These are phyloP conservation scores for Schlechtendalia chinensis DNA, from an alignment of 1,140 invertebrate genomes.

Conservation along the genomic window DNA sequence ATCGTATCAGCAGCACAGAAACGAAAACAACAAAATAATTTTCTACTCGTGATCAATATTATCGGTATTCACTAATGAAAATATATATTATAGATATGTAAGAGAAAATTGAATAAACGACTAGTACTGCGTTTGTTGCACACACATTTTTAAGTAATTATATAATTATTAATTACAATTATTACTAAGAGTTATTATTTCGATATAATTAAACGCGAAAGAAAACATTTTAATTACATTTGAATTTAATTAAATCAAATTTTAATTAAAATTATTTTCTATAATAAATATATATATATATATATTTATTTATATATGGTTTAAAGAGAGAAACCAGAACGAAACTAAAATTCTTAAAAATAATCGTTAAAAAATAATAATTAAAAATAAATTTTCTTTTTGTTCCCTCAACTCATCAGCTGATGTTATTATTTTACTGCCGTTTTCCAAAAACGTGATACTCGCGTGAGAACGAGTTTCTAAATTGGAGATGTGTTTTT, in stretches of 20 bases:
- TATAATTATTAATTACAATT: background rate
- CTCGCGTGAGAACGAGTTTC: too few species aligned
- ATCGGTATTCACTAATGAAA: background rate
- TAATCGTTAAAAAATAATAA: too few species aligned
- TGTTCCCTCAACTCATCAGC: too few species aligned
- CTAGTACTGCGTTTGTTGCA: background rate
- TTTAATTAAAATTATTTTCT: constrained; percentile 1
- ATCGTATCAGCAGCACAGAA: background rate
- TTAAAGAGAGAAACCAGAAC: background rate
- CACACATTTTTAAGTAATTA: background rate
- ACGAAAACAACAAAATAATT: background rate
- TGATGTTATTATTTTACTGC: too few species aligned
- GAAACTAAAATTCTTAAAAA: background rate
- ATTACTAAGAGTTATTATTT: background rate
- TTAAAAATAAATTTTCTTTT: too few species aligned
- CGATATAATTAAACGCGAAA: background rate
- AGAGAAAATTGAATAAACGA: background rate
- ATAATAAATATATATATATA: background rate
- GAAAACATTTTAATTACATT: constrained; percentile 12
- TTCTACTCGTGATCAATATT: background rate
- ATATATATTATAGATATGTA: background rate
- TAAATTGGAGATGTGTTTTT: too few species aligned
- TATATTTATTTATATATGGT: too few species aligned
- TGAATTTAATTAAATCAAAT: background rate
- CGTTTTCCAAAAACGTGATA: too few species aligned